Evolutionary conservation across 2,888 invertebrate genomes (phyloP).

Genomic region (Meandrusa payeni): DNA sequence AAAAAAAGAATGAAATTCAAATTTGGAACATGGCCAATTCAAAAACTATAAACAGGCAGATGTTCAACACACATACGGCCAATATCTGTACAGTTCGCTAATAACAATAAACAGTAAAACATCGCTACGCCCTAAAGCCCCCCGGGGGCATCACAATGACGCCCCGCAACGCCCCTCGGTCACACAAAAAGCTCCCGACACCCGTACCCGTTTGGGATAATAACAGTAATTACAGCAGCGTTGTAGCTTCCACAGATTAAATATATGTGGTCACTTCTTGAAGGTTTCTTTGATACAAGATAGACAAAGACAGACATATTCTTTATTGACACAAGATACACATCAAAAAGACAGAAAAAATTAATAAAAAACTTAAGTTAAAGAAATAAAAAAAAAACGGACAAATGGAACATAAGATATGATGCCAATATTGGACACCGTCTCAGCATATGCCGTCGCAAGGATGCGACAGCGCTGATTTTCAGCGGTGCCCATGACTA

Average conservation of each 20-base stretch:
- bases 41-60: slow-evolving; percentile 15
- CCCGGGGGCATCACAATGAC: slow-evolving; percentile 8
- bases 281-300: too few species aligned
- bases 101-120: slow-evolving; percentile 19
- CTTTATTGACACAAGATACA: too few species aligned
- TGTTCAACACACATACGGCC: slow-evolving; percentile 10
- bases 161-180: slow-evolving; percentile 19
- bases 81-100: slow-evolving; percentile 1
- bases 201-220: slow-evolving; percentile 4
- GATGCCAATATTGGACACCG: too few species aligned
- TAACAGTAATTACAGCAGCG: slow-evolving; percentile 15
- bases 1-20: background rate
- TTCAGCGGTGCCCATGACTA: too few species aligned
- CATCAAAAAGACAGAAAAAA: too few species aligned
- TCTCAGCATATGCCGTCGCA: too few species aligned
- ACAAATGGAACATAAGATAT: too few species aligned
- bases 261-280: too few species aligned
- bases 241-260: slow-evolving; percentile 5
- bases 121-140: slow-evolving; percentile 17
- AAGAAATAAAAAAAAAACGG: too few species aligned
- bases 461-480: too few species aligned
- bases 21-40: background rate
- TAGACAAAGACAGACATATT: too few species aligned
- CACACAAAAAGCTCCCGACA: slow-evolving; percentile 7
- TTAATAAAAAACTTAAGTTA: too few species aligned